Evolutionary conservation across 2,888 invertebrate genomes (phyloP).

Genomic region (Aporophyla lueneburgensis): DNA sequence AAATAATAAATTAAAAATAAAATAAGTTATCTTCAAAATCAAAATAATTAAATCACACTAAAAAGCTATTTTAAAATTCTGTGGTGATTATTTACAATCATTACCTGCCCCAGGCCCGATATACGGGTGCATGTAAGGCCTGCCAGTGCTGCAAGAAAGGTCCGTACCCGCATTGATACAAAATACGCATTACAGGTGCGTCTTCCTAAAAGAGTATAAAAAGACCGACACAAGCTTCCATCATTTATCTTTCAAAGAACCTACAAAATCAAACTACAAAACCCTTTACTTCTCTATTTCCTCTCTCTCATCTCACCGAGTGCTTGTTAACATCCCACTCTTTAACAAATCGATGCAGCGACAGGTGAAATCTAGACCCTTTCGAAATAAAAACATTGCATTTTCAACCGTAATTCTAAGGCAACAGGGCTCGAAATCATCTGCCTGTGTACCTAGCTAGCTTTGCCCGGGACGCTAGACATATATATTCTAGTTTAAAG

Average conservation of each 20-base stretch:
- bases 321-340: slow-evolving; percentile 1
- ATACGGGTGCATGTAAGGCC: too few species aligned
- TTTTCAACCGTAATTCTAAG: slow-evolving; percentile 20
- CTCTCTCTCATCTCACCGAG: slow-evolving; percentile 4
- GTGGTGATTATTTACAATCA: too few species aligned
- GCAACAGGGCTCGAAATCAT: neutral
- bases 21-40: too few species aligned
- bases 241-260: too few species aligned
- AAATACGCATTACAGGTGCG: too few species aligned
- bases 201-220: neutral
- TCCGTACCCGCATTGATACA: too few species aligned
- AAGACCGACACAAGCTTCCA: neutral
- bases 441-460: neutral
- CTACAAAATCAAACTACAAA: slow-evolving; percentile 3
- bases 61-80: too few species aligned
- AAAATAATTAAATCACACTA: too few species aligned
- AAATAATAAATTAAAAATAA: too few species aligned
- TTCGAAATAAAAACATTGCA: neutral
- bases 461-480: slow-evolving; percentile 25
- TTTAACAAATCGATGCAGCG: slow-evolving; percentile 39
- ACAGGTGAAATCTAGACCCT: slow-evolving; percentile 16
- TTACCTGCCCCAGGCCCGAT: too few species aligned
- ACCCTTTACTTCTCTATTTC: too few species aligned
- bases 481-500: slow-evolving; percentile 9
- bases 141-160: too few species aligned